Evolutionary conservation across 2,888 invertebrate species (phyloP).

Genomic region (Elmis aenea): DNA sequence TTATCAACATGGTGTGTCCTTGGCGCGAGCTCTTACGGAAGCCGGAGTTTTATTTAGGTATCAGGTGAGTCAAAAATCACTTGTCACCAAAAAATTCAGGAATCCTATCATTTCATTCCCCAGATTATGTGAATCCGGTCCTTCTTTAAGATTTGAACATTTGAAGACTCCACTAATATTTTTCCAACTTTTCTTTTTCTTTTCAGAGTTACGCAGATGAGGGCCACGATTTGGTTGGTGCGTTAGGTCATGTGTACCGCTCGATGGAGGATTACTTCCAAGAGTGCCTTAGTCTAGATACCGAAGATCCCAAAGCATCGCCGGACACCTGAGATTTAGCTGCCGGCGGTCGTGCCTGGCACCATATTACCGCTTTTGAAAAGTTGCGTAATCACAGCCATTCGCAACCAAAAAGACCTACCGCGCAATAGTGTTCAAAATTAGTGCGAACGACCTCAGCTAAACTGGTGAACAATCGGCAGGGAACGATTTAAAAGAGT

Average conservation of each 20-base stretch:
- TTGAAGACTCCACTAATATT: too few species aligned
- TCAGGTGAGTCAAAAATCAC: conserved; percentile 61
- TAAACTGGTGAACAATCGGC: conserved; percentile 14
- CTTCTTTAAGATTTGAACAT: too few species aligned
- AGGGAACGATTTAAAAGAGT: conserved; percentile 23
- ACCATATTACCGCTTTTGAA: conserved; percentile 21
- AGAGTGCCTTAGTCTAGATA: conserved; percentile 84
- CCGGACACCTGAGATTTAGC: conserved; percentile 44
- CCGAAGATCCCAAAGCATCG: conserved; percentile 65
- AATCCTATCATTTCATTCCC: too few species aligned
- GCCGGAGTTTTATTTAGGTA: conserved; percentile 86
- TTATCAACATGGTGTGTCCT: conserved; percentile 86
- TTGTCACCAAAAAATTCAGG: too few species aligned
- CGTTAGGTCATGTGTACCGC: conserved; percentile 84
- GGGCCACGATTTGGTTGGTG: conserved; percentile 76
- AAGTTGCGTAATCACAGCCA: conserved; percentile 21
- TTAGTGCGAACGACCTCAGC: not conserved
- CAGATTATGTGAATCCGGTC: too few species aligned
- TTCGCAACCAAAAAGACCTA: conserved; percentile 20
- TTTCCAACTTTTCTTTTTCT: too few species aligned
- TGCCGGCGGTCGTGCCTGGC: conserved; percentile 16
- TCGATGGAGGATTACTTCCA: conserved; percentile 91
- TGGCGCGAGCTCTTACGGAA: conserved; percentile 82
- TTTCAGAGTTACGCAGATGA: conserved; percentile 88
- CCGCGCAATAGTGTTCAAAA: conserved; percentile 25